These are phyloP conservation scores for Anas flavirostris DNA, from an alignment of 2,797 vertebrate species.

Conservation along the genomic window DNA sequence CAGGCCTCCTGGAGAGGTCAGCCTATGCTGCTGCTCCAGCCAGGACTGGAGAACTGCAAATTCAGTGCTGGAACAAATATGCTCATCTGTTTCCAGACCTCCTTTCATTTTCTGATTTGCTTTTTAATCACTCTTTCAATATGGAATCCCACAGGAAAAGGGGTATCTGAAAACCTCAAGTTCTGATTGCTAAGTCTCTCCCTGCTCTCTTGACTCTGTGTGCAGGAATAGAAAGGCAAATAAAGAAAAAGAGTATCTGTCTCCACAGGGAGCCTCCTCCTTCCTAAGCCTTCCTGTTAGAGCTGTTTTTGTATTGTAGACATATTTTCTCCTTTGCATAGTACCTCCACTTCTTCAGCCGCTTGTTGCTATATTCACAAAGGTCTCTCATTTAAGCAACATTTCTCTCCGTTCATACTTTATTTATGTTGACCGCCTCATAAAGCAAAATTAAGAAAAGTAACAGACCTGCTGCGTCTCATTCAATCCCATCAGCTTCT, in stretches of 20 bases:
- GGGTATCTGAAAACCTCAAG: neutral
- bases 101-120: neutral
- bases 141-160: neutral
- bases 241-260: neutral
- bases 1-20: neutral
- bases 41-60: neutral
- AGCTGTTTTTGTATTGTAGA: neutral
- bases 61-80: neutral
- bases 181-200: neutral
- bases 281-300: neutral
- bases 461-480: neutral
- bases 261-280: neutral
- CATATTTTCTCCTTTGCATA: neutral
- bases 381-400: conserved; percentile 1
- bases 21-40: neutral
- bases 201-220: neutral
- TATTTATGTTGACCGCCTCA: neutral
- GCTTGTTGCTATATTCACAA: neutral
- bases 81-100: neutral
- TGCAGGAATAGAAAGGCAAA: neutral
- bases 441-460: neutral
- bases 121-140: neutral
- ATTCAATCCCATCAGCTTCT: neutral
- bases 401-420: neutral
- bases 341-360: neutral